Base-by-base conservation (phyloP, 2,888 invertebrate species). In the Rhaphigaster nebulosa region DNA sequence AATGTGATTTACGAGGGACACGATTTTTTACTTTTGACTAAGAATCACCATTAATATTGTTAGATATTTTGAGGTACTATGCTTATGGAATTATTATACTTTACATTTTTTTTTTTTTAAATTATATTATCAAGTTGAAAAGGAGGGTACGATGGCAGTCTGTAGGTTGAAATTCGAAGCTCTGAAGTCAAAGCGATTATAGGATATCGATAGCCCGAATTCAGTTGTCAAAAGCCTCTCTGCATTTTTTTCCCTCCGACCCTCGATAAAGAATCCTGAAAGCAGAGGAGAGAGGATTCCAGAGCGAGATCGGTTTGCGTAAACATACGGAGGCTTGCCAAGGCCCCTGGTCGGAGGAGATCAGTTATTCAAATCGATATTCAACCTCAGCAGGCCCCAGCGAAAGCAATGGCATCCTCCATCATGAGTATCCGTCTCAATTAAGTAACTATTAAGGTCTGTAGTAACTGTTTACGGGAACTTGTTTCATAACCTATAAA, bases 291-390 rank as follows among this genome's bases (percentile, higher is more conserved):
- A 20, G 70, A 38, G 70, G 29, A 76, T 76, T 76, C 70, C 34
- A 23, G 20, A 76, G 34, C 34, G 34, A 20, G 70, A 38, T 76
- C 70, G 70, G 38, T 76, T 76, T 76, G 70, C 70, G 70, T 76
- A 76, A 76, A 76, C 70, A 76, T 23, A 38, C 26, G 20, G 8
- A 8, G 20, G 70, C 70, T 20, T 76, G 70, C 70, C 70, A 76
- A 76, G 65, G 29, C 38, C 29, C 34, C 20, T 38, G 70, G 34
- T 34, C 18, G 70, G 34, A 70, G 34, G 18, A 76, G 70, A 76
- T 76, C 70, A 76, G 70, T 76, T 76, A 76, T 76, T 76, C 70
- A 38, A 23, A 38, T 76, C 70, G 70, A 76, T 76, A 76, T 76
- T 76, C 70, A 38, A 38, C 34, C 70, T 38, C 15, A 38, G 38